Conservation (phyloP, 2,797 vertebrate genomes). For the Clarias fuscus region DNA sequence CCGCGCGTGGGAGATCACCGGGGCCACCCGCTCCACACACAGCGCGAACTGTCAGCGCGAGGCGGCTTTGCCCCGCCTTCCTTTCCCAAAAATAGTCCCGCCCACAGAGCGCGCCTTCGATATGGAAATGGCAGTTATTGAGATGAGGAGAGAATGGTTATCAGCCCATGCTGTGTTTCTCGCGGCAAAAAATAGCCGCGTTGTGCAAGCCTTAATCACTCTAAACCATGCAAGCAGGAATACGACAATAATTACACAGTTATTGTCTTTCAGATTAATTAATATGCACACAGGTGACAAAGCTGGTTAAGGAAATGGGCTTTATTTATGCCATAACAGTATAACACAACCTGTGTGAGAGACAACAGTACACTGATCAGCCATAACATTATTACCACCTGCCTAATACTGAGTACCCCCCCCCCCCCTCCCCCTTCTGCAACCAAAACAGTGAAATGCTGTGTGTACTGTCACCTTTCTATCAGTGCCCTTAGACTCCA, state of each 20-base stretch:
- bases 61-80: conserved; percentile 37
- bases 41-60: conserved; percentile 30
- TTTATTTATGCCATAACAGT: neutral
- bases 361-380: too few relatives aligned
- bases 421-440: too few relatives aligned
- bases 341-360: neutral
- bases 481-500: too few relatives aligned
- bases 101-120: conserved; percentile 26
- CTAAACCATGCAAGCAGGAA: neutral
- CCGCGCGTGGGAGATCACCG: conserved; percentile 37
- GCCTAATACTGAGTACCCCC: too few relatives aligned
- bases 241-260: neutral
- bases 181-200: neutral
- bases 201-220: conserved; percentile 9
- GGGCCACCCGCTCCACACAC: conserved; percentile 39
- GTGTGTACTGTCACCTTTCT: too few relatives aligned
- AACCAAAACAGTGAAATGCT: too few relatives aligned
- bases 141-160: neutral
- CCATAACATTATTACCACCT: too few relatives aligned
- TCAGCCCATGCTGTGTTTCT: neutral
- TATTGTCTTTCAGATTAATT: neutral
- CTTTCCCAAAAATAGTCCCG: conserved; percentile 40
- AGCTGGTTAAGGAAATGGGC: neutral
- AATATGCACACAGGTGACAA: neutral
- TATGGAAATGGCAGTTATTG: conserved; percentile 7